These are phyloP conservation scores for Epinotia demarniana DNA, from an alignment of 2,888 invertebrate genomes.

Conservation along the genomic window DNA sequence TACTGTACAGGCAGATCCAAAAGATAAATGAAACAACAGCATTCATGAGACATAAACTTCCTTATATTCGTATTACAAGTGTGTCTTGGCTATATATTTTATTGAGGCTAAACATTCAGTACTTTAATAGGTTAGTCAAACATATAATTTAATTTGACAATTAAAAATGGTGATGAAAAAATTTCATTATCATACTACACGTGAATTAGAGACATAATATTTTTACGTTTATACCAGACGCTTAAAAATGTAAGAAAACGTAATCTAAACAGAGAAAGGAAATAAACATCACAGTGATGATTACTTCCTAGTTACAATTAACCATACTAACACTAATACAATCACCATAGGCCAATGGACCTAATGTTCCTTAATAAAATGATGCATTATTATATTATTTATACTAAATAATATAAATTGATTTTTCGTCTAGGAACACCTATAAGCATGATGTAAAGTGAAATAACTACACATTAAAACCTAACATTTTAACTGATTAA, in stretches of 20 bases:
- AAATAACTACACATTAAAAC: conserved; percentile 9
- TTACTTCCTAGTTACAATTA: conserved; percentile 40
- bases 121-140: conserved; percentile 3
- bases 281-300: conserved; percentile 47
- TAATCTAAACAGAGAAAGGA: conserved; percentile 39
- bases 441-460: conserved; percentile 18
- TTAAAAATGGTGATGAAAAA: not conserved
- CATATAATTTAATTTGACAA: conserved; percentile 21
- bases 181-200: conserved; percentile 29
- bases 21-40: conserved; percentile 4
- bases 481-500: not conserved
- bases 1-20: too few relatives aligned
- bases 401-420: conserved; percentile 24
- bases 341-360: conserved; percentile 42
- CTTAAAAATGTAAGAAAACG: conserved; percentile 28
- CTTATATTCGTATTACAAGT: conserved; percentile 32
- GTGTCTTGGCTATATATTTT: conserved; percentile 34
- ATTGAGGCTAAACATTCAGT: conserved; percentile 18
- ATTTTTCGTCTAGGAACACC: conserved; percentile 34
- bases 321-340: conserved; percentile 35
- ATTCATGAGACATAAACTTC: conserved; percentile 36
- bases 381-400: conserved; percentile 15
- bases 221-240: conserved; percentile 7
- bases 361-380: conserved; percentile 18
- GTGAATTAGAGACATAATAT: conserved; percentile 14